Conservation (phyloP, 2,113 vertebrate genomes). For the Opisthocomus hoazin region DNA sequence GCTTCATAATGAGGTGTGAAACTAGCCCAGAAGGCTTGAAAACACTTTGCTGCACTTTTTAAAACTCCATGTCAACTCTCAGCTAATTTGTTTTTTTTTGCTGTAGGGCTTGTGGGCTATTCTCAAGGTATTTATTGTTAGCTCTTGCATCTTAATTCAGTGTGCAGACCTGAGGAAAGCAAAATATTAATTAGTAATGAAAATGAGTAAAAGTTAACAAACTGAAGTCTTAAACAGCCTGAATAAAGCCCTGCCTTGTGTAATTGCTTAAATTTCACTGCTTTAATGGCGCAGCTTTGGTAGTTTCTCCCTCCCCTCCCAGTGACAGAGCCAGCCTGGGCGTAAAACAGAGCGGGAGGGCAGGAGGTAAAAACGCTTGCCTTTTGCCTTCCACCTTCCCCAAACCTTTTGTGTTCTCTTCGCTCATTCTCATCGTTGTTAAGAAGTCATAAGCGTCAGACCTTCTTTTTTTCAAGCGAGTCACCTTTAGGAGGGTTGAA, state of each 20-base stretch:
- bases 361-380: background rate
- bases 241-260: background rate
- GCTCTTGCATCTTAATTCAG: constrained; percentile 53
- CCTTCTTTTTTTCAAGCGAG: background rate
- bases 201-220: constrained; percentile 54
- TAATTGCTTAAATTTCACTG: constrained; percentile 11
- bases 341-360: background rate
- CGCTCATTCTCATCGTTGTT: background rate
- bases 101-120: constrained; percentile 21
- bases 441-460: background rate
- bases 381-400: background rate
- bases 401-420: background rate
- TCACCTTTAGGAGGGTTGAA: background rate
- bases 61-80: constrained; percentile 47
- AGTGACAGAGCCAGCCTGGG: background rate
- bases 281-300: background rate
- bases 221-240: background rate
- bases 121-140: constrained; percentile 54
- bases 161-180: constrained; percentile 49
- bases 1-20: constrained; percentile 45
- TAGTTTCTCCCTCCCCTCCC: background rate
- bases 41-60: background rate
- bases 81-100: constrained; percentile 44
- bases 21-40: constrained; percentile 56
- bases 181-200: constrained; percentile 63